These are phyloP conservation scores for Carcharodon carcharias DNA, from an alignment of 2,797 vertebrate genomes.

Conservation along the genomic window DNA sequence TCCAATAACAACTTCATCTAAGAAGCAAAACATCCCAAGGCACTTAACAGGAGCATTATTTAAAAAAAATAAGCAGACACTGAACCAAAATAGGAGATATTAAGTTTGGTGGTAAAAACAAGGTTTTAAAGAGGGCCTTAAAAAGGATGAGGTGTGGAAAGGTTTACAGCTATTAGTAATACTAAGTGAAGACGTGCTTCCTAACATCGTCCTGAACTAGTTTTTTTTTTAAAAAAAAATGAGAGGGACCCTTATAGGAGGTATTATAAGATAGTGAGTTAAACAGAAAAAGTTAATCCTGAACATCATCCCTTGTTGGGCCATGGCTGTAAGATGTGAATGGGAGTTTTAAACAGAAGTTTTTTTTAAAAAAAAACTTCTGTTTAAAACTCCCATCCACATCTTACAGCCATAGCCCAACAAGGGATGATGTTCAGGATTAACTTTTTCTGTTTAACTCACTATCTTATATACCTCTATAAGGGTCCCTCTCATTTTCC, in stretches of 20 bases:
- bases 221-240: too few relatives aligned
- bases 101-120: background rate
- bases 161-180: background rate
- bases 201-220: background rate
- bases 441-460: background rate
- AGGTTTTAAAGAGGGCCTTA: background rate
- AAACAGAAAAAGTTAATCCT: too few relatives aligned
- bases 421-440: background rate
- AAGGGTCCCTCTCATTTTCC: background rate
- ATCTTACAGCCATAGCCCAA: background rate
- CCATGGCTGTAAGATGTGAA: too few relatives aligned
- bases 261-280: too few relatives aligned
- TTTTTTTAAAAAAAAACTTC: background rate
- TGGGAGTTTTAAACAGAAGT: too few relatives aligned
- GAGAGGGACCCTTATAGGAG: too few relatives aligned
- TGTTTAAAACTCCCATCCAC: background rate
- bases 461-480: too few relatives aligned
- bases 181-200: background rate
- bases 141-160: too few relatives aligned
- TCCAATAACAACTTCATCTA: background rate
- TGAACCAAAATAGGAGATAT: background rate
- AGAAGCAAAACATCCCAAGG: background rate
- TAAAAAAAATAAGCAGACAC: background rate
- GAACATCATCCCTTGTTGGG: too few relatives aligned
- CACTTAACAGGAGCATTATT: background rate